Conservation (phyloP, 2,888 invertebrate species). For the Stenolophus ochropezus region DNA sequence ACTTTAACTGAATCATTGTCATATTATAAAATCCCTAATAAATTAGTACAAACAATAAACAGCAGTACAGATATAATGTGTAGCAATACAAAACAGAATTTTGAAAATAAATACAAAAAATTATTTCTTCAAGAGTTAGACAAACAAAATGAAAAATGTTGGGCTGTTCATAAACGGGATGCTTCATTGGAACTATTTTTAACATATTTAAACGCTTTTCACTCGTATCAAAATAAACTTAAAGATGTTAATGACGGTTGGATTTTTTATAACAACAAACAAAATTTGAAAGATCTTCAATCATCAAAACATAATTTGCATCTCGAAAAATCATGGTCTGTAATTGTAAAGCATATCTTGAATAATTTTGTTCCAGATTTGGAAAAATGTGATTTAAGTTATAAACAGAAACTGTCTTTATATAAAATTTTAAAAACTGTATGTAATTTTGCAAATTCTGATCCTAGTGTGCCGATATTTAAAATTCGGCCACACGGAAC, state of each 20-base stretch:
- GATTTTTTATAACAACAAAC: conserved; percentile 23
- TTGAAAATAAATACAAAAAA: conserved; percentile 26
- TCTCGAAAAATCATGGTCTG: conserved; percentile 13
- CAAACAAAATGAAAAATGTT: conserved; percentile 18
- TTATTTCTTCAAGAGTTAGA: conserved; percentile 4
- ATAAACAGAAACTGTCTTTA: conserved; percentile 9
- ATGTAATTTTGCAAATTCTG: conserved; percentile 32
- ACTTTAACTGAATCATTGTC: conserved; percentile 26
- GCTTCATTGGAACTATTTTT: neutral
- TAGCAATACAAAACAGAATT: neutral
- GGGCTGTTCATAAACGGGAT: neutral
- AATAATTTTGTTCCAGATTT: conserved; percentile 20
- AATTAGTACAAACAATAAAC: conserved; percentile 3
- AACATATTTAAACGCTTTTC: conserved; percentile 13
- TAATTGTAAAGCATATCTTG: conserved; percentile 11
- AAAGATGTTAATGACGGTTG: neutral
- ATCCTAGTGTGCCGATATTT: conserved; percentile 32
- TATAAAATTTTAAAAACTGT: conserved; percentile 40
- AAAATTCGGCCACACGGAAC: neutral
- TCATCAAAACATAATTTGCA: neutral
- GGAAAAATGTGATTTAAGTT: neutral
- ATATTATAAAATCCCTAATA: conserved; percentile 21
- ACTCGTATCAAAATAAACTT: conserved; percentile 26
- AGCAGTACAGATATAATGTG: neutral
- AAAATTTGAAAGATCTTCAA: conserved; percentile 30